phyloP scores from a whole-genome alignment of 2,113 vertebrate genomes.

The Equus quagga region DNA sequence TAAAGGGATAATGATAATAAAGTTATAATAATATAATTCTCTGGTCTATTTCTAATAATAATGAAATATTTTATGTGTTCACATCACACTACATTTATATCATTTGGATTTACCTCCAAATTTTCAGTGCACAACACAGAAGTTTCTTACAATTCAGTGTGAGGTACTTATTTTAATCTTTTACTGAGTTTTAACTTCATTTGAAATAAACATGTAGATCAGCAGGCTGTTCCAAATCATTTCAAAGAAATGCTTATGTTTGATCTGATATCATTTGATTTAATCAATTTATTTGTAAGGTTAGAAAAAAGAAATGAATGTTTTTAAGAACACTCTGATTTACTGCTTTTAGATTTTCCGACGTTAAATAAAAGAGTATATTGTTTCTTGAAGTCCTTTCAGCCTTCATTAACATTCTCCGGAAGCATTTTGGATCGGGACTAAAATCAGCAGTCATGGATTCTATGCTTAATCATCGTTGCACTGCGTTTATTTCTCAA shows the following conservation, averaged over 20 bases:
- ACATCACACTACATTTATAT: not conserved
- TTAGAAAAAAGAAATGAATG: not conserved
- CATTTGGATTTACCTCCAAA: not conserved
- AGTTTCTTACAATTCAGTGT: not conserved
- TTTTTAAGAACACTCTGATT: not conserved
- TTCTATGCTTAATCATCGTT: constrained; percentile 53
- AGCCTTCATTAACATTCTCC: constrained; percentile 31
- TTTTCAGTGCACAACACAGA: not conserved
- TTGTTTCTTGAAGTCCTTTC: not conserved
- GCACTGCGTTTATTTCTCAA: constrained; percentile 53
- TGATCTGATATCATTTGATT: not conserved
- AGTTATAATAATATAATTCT: not conserved
- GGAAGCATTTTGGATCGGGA: not conserved
- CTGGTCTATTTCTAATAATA: not conserved
- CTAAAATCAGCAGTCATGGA: constrained; percentile 35
- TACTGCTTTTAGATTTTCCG: not conserved
- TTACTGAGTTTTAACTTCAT: not conserved
- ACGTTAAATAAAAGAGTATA: not conserved
- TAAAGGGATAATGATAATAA: not conserved
- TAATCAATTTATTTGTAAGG: not conserved
- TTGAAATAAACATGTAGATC: not conserved
- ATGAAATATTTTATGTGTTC: not conserved
- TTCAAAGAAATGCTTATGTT: not conserved
- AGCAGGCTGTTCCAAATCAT: not conserved
- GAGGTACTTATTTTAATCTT: not conserved